phyloP scores from a whole-genome alignment of 2,113 vertebrate genomes.

The Gavialis gangeticus region DNA sequence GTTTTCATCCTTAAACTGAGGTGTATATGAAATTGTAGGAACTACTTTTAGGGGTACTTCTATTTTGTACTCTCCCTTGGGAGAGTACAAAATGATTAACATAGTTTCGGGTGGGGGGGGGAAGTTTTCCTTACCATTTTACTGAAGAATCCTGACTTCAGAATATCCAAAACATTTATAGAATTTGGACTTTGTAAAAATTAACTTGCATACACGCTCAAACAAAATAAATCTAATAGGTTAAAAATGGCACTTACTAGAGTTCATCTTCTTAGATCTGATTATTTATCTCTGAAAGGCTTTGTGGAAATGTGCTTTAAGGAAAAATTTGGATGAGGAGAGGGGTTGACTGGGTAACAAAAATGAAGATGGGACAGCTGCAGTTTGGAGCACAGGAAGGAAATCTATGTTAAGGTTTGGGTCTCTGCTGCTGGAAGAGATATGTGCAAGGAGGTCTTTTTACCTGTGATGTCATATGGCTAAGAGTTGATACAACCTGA shows the following conservation, averaged over 20 bases:
- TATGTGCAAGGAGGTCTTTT: not conserved
- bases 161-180: not conserved
- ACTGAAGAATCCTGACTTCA: not conserved
- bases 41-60: not conserved
- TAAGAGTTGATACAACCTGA: not conserved
- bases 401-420: not conserved
- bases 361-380: not conserved
- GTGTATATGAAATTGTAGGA: not conserved
- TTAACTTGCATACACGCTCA: not conserved
- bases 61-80: not conserved
- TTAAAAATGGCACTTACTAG: not conserved
- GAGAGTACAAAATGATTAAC: not conserved
- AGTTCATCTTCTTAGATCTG: not conserved
- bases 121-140: not conserved
- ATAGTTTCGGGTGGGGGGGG: not conserved
- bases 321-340: not conserved
- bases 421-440: not conserved
- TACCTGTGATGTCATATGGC: not conserved
- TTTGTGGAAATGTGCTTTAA: not conserved
- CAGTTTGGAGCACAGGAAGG: not conserved
- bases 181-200: not conserved
- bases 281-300: constrained; percentile 12
- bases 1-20: not conserved
- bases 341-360: not conserved
- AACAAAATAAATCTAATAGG: not conserved